Conservation (phyloP, 2,113 vertebrate genomes). For the Anhinga rufa region DNA sequence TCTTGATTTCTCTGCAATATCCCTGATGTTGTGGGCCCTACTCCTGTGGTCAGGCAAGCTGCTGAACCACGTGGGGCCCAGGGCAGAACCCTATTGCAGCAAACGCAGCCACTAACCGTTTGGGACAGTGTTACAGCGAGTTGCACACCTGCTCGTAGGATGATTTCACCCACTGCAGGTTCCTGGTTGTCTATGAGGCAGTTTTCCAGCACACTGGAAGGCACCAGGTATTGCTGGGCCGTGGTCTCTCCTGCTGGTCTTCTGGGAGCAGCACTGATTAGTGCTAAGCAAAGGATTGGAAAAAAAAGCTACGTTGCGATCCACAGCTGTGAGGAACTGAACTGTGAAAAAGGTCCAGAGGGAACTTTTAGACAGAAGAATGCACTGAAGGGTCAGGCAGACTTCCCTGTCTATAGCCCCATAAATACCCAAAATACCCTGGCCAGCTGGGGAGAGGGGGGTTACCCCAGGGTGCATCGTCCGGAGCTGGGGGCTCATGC, state of each 20-base stretch:
- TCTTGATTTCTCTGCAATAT: background rate
- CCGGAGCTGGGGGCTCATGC: background rate
- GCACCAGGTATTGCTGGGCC: background rate
- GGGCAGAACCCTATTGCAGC: background rate
- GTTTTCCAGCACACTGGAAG: background rate
- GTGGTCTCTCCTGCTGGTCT: background rate
- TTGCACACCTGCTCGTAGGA: background rate
- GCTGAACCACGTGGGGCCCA: fast-evolving
- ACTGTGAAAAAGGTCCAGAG: background rate
- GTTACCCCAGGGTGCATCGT: background rate
- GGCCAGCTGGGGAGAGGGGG: background rate
- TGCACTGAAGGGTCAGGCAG: background rate
- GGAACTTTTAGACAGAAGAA: background rate
- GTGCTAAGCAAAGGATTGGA: background rate
- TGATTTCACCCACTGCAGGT: background rate
- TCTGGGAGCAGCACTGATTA: background rate
- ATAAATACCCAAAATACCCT: background rate
- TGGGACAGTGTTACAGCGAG: background rate
- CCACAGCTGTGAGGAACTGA: background rate
- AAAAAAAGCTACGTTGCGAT: background rate
- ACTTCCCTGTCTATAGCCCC: background rate
- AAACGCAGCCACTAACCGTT: background rate
- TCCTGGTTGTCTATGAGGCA: background rate
- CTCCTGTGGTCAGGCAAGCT: background rate
- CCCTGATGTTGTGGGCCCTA: background rate